phyloP scores from a whole-genome alignment of 2,888 invertebrate species.

The Vesta saturnalis region DNA sequence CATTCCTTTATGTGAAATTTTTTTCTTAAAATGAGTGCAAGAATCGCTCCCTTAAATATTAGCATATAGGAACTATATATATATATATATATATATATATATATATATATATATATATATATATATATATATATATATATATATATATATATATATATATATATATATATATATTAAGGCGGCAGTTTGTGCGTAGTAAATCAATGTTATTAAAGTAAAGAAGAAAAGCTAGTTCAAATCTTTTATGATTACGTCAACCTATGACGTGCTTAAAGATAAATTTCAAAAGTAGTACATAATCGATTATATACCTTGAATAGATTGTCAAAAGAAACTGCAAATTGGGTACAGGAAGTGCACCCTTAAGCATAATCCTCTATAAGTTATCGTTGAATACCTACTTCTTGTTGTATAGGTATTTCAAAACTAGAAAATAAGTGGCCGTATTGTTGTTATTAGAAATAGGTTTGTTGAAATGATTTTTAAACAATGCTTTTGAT shows the following conservation, averaged over 20 bases:
- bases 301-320: conserved; percentile 9
- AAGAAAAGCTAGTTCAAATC: background rate
- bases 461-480: background rate
- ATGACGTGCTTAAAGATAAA: conserved; percentile 7
- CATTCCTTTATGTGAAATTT: too few relatives aligned
- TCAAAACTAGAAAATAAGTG: conserved; percentile 9
- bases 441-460: conserved; percentile 10
- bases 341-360: conserved; percentile 17
- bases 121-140: too few relatives aligned
- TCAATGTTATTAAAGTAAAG: background rate
- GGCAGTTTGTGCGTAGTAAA: too few relatives aligned
- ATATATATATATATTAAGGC: too few relatives aligned
- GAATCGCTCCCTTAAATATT: too few relatives aligned
- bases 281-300: conserved; percentile 15
- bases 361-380: conserved; percentile 15
- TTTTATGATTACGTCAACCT: background rate
- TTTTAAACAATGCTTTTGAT: background rate
- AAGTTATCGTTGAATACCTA: conserved; percentile 17
- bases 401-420: conserved; percentile 11
- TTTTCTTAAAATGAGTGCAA: too few relatives aligned
- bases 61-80: too few relatives aligned
- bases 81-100: too few relatives aligned
- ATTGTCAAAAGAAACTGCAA: conserved; percentile 15
- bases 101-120: too few relatives aligned
- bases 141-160: too few relatives aligned